Evolutionary conservation across 2,888 invertebrate genomes (phyloP).

Genomic region (Athripsodes cinereus): DNA sequence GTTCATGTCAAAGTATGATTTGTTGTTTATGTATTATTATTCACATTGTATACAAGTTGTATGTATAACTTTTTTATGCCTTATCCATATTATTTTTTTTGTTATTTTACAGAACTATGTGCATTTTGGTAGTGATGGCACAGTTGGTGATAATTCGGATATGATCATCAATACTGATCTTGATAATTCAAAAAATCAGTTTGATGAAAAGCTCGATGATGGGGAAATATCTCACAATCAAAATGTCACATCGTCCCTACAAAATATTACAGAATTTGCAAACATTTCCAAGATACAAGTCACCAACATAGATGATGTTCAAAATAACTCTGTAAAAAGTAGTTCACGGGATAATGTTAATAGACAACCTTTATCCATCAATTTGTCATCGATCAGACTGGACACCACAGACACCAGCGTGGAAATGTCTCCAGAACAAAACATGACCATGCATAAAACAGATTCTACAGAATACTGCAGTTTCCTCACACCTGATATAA

Average conservation of each 20-base stretch:
- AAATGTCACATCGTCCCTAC: neutral
- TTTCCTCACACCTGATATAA: constrained; percentile 40
- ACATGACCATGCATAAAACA: constrained; percentile 36
- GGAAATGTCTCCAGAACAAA: neutral
- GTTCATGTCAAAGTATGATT: constrained; percentile 37
- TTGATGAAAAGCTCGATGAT: neutral
- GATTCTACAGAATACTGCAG: constrained; percentile 50
- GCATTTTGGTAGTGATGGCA: neutral
- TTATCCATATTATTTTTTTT: neutral
- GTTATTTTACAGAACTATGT: neutral
- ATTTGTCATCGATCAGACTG: constrained; percentile 1
- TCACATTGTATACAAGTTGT: too few relatives aligned
- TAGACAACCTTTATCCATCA: neutral
- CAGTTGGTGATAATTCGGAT: neutral
- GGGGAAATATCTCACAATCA: neutral
- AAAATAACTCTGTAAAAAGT: constrained; percentile 1
- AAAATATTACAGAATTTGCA: neutral
- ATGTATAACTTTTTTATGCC: too few relatives aligned
- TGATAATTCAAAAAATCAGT: neutral
- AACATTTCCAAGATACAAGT: constrained; percentile 20
- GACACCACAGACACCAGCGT: constrained; percentile 2
- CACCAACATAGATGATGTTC: constrained; percentile 22
- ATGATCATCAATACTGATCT: neutral
- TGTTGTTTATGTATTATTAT: neutral
- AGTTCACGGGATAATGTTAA: constrained; percentile 2